Base-by-base conservation (phyloP, 2,113 vertebrate species). In the Corydoras maculifer region DNA sequence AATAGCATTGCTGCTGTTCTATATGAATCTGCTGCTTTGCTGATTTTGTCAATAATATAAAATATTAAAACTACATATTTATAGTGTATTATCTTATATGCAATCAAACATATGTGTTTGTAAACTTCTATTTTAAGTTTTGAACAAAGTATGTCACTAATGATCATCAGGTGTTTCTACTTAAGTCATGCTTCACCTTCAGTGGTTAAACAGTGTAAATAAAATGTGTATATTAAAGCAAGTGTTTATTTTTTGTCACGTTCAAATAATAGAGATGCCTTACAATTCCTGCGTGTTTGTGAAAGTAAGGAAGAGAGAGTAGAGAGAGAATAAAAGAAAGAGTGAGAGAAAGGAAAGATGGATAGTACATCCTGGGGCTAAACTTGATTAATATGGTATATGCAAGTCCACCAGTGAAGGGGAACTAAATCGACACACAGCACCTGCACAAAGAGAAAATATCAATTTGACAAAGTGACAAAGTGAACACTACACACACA, bases 341-440 rank as follows among this genome's bases (percentile, higher is more conserved):
- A 25, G 35, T 18, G 43, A 25, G 62, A 25, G 25, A 11, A 35
- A 18, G 62, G 69, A 65, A 58, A 84, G 82, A 83, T 81, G 74
- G 81, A 85, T 80, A 58, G 68, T 72, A 57, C 68, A 75, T 72
- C 72, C 69, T 54, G 9, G 12, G 57, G 58, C 64, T 67, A 74
- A 67, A 71, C 61, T 51, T 83, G 81, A 84, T 84, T 80, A 70
- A 86, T 85, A 72, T 71, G 13, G 75, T 81, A 73, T 82, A 77
- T 80, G 83, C 79, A 78, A 32, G 74, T 72, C 53, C 51, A 70
- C 72, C 81, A 79, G 70, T 75, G 72, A 78, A 79, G 70, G 62
- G 75, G 59, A 84, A 77, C 72, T 15, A 55, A 69, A 76, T 58
- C 76, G 78, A 81, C 60, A 75, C 67, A 12, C 35, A 62, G 62